Evolutionary conservation across 2,797 vertebrate genomes (phyloP), one percentile per base, ranked within the genome.

Genomic region (Sebastes reedi): DNA sequence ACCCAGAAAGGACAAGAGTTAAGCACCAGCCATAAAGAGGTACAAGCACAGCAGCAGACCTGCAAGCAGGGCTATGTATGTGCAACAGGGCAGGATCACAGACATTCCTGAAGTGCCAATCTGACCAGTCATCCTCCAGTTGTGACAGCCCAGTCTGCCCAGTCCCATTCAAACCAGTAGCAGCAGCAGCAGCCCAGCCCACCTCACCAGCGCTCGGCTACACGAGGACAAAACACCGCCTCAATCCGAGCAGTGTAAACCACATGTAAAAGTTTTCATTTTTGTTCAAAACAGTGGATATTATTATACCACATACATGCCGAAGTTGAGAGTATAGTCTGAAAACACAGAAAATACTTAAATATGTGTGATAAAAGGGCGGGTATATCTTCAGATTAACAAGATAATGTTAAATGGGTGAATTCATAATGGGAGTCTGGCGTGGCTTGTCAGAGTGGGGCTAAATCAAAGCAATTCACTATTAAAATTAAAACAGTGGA

Each of bases 31-130:
- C 66, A 61, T 3, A 2, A 70, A 24, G 9, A 62, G 22, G 70
- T 36, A 5, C 4, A n/a, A 27, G 77, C 42, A 52, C 39, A 62
- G 14, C 16, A 2, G 77, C 62, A 86, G 67, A 77, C 75, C 77
- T 79, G 70, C n/a, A 5, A 75, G 64, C 27, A 76, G 50, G 77
- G 4, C 67, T 77, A 5, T 80, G 68, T 56, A 13, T 55, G 79
- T 59, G 56, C 68, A 80, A 64, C 24, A 73, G 34, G 79, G 76
- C 67, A 77, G 78, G 79, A 92, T 90, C 87, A 92, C 80, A 91
- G 68, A 89, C 91, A 95, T 95, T 94, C 94, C 92, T 72, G 70
- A 86, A 75, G 91, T 87, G 77, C 91, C 90, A 89, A 81, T 91
- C 86, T 76, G 70, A 80, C 65, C 82, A 93, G 92, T 95, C 94